Conservation (phyloP, 2,888 invertebrate species). For the Galeruca laticollis region DNA sequence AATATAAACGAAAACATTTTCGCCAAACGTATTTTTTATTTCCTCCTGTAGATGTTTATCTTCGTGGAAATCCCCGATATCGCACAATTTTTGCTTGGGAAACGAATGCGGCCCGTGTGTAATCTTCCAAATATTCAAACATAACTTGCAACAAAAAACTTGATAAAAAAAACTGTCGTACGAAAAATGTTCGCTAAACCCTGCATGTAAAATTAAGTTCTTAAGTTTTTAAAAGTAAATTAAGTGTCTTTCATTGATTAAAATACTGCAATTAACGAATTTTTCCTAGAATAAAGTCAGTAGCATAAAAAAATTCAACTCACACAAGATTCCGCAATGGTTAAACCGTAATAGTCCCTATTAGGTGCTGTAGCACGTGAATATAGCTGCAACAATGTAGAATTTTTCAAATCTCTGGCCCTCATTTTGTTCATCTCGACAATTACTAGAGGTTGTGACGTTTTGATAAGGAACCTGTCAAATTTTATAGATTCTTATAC, state of each 20-base stretch:
- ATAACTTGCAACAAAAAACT: too few relatives aligned
- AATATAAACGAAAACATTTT: conserved; percentile 47
- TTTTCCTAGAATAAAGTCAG: too few relatives aligned
- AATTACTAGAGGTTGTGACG: conserved; percentile 5
- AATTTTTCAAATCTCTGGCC: conserved; percentile 27
- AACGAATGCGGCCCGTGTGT: conserved; percentile 46
- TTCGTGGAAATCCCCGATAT: conserved; percentile 52
- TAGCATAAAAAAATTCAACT: too few relatives aligned
- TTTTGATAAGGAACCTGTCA: neutral
- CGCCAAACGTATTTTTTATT: conserved; percentile 56
- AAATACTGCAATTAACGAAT: too few relatives aligned
- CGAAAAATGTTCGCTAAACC: too few relatives aligned
- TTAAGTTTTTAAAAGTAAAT: too few relatives aligned
- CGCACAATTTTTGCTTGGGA: conserved; percentile 45
- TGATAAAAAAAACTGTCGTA: too few relatives aligned
- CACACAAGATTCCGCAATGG: conserved; percentile 56
- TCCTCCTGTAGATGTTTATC: conserved; percentile 56
- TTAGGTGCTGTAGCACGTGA: conserved; percentile 58
- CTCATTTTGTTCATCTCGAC: neutral
- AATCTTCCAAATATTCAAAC: conserved; percentile 49
- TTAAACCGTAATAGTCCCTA: conserved; percentile 63
- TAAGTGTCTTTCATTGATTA: too few relatives aligned
- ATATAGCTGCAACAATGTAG: conserved; percentile 57
- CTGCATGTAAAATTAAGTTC: too few relatives aligned
- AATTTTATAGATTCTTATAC: neutral